Base-by-base conservation (phyloP, 2,888 invertebrate species). In the Phragmatobia fuliginosa region DNA sequence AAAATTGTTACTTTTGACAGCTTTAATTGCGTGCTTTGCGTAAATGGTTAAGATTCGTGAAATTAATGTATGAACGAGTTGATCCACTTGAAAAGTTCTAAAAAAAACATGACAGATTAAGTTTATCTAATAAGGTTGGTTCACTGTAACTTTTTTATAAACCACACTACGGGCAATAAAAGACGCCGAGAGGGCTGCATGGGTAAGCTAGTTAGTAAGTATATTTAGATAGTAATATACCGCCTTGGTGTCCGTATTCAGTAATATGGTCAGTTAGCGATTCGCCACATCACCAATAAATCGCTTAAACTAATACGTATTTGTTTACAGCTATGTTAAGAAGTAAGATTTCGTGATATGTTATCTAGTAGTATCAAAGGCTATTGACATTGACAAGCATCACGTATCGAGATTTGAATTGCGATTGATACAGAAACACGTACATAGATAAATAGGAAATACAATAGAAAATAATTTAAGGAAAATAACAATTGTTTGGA, bases 381-480 rank as follows among this genome's bases (percentile, higher is more conserved):
- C 49, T 45, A 64, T 64, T 64, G 33, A 52, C 49, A 63, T 33
- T 49, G 32, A 64, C 25, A 18, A 33, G 18, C 18, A 33, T 64
- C 25, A 33, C 49, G 56, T 52, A 33, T 14, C 64, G 21, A 63
- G 32, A 64, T 33, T 16, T 64, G 18, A 64, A 64, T 36, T 18
- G 52, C 56, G 16, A 52, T 63, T 52, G 49, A 52, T 64, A 33
- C 28, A 64, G 16, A 52, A 36, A 31, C 52, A n/a, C 31, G 6
- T 25, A 28, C 45, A 6, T 45, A 45, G 33, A n/a, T 63, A 49
- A 32, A 21, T 49, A 32, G 32, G 7, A 63, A 33, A 63, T 16
- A 21, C 21, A 49, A 49, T n/a, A 49, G 32, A 49, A 63, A 28
- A 32, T 31, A 49, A 49, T 63, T n/a, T 33, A 8, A n/a, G 41